These are phyloP conservation scores for Bombyx mandarina DNA, from an alignment of 1,140 invertebrate species.

Conservation along the genomic window DNA sequence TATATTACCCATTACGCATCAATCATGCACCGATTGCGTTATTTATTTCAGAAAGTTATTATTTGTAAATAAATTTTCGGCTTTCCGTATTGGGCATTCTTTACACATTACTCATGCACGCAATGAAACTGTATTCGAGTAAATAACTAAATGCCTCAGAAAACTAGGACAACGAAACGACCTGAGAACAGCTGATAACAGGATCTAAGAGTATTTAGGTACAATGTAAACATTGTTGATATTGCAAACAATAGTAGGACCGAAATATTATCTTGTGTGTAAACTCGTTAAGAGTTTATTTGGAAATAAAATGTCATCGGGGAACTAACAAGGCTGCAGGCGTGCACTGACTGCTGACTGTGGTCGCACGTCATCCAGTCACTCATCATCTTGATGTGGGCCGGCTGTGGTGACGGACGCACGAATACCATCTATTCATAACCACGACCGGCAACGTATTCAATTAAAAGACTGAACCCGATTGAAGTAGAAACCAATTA, in stretches of 20 bases:
- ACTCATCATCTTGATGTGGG: slow-evolving; percentile 8
- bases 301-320: slow-evolving; percentile 20
- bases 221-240: slow-evolving; percentile 10
- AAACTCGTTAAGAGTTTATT: slow-evolving; percentile 3
- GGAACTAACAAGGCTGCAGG: slow-evolving; percentile 17
- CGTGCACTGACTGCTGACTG: slow-evolving; percentile 10
- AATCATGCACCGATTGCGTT: no score
- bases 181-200: slow-evolving; percentile 52
- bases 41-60: no score
- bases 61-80: no score
- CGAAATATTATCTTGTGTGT: slow-evolving; percentile 7
- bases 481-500: slow-evolving; percentile 8
- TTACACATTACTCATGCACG: no score
- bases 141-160: slow-evolving; percentile 16
- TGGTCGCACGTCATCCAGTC: slow-evolving; percentile 16
- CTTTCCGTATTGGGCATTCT: no score
- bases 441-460: slow-evolving; percentile 10
- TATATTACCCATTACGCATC: no score
- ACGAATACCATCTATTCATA: slow-evolving; percentile 7
- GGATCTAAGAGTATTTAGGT: slow-evolving; percentile 1
- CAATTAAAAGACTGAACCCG: slow-evolving; percentile 14
- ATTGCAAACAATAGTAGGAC: slow-evolving; percentile 7
- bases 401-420: slow-evolving; percentile 8
- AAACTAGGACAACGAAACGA: slow-evolving; percentile 51
- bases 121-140: not conserved